These are phyloP conservation scores for Ctenopoma multispine DNA, from an alignment of 2,797 vertebrate genomes.

Conservation along the genomic window DNA sequence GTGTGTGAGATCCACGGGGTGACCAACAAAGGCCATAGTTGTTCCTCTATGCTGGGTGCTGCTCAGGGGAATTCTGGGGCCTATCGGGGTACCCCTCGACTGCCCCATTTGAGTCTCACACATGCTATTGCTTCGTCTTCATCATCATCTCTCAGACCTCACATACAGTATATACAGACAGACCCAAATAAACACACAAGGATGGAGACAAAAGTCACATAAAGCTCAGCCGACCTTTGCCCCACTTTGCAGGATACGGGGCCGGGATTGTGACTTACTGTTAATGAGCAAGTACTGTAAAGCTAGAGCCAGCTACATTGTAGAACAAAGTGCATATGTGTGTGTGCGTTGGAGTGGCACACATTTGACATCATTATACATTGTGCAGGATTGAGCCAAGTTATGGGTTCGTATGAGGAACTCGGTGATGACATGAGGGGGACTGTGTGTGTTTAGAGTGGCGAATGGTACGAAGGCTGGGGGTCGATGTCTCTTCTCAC, in stretches of 20 bases:
- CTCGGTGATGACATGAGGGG: no score
- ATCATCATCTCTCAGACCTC: slow-evolving; percentile 6
- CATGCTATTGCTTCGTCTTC: slow-evolving; percentile 34
- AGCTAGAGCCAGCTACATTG: slow-evolving; percentile 1
- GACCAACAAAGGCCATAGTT: slow-evolving; percentile 88
- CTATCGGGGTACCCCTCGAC: slow-evolving; percentile 68
- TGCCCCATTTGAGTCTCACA: slow-evolving; percentile 49
- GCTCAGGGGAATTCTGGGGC: slow-evolving; percentile 70
- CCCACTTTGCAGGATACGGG: slow-evolving; percentile 56
- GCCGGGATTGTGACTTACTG: slow-evolving; percentile 31
- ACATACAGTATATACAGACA: slow-evolving; percentile 15
- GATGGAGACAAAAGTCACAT: slow-evolving; percentile 34
- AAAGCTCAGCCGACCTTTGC: slow-evolving; percentile 60
- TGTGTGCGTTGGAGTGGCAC: slow-evolving; percentile 12
- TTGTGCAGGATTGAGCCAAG: slow-evolving; percentile 15
- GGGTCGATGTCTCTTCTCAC: slow-evolving; percentile 28
- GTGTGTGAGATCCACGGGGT: slow-evolving; percentile 84
- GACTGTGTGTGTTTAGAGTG: slow-evolving; percentile 37
- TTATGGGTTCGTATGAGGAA: slow-evolving; percentile 16
- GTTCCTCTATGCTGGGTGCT: slow-evolving; percentile 77
- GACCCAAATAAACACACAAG: slow-evolving; percentile 34
- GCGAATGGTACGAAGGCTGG: slow-evolving; percentile 7
- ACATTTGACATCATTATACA: slow-evolving; percentile 25
- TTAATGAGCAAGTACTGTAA: slow-evolving; percentile 21
- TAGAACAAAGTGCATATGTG: slow-evolving; percentile 17